Evolutionary conservation across 2,113 vertebrate species (phyloP), one percentile per base, ranked within the genome.

Genomic region (Herpailurus yagouaroundi): DNA sequence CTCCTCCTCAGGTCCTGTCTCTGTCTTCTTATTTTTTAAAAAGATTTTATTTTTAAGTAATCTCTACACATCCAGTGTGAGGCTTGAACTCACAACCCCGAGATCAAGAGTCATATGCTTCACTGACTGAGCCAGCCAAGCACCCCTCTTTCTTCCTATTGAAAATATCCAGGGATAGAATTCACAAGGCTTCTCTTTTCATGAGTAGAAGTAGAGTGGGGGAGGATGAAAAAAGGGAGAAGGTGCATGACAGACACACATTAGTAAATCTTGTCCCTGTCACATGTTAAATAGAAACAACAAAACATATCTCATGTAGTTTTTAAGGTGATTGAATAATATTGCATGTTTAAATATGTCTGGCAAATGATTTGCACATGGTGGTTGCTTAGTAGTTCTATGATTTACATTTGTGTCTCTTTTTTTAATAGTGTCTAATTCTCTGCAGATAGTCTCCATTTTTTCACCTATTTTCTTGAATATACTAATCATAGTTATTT

Each of bases 291-390:
- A 93, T 36, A 89, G 29, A 91, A 33, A 80, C 63, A 94, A 71
- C 69, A 89, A 94, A 73, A 83, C 79, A 89, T 55, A 60, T 45
- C n/a, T 83, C 4, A 0, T 63, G 12, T 89, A 31, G 25, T 85
- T 96, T 85, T 91, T 45, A 93, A 95, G 33, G 48, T 48, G 79
- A 89, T 29, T 94, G 77, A 86, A 15, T 79, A 90, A 66, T 93
- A 48, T 5, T 36, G 14, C 18, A 21, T 66, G 10, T 90, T 38
- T 92, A 69, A 97, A 97, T 82, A 45, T 77, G 25, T 41, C 77
- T 89, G 60, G 36, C 68, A n/a, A 25, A 23, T 31, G 33, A 68
- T 69, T 95, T 84, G 41, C 33, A 83, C 11, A n/a, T 23, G 60
- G 18, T 94, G 15, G 3, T 92, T 96, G 84, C 31, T 91, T 95